Conservation (phyloP, 2,113 vertebrate species). For the Syrmaticus mikado region DNA sequence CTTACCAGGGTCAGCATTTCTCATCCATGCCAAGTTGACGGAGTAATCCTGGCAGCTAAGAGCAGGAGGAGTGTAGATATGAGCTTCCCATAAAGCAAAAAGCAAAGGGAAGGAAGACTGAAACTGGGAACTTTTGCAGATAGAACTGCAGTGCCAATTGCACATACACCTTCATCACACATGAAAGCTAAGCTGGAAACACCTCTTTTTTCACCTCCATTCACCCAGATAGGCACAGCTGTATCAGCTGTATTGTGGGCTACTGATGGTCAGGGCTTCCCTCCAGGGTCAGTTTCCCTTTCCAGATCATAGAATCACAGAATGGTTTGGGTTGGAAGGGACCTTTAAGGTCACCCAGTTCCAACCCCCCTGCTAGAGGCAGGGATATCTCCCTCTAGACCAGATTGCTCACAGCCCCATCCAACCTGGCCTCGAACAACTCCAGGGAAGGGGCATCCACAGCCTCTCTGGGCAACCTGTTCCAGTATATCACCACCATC, state of each 20-base stretch:
- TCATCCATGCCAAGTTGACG: rapidly evolving
- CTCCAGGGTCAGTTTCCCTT: not conserved
- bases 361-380: too few species aligned
- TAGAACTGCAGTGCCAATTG: not conserved
- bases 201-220: not conserved
- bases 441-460: too few species aligned
- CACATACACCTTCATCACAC: rapidly evolving
- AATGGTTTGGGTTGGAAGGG: too few species aligned
- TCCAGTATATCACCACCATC: too few species aligned
- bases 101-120: not conserved
- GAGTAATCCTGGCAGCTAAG: not conserved
- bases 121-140: not conserved
- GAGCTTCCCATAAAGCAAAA: not conserved
- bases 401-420: too few species aligned
- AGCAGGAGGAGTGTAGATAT: not conserved
- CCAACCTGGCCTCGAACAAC: too few species aligned
- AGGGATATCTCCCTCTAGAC: too few species aligned
- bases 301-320: not conserved
- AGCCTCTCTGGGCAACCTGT: too few species aligned
- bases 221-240: not conserved
- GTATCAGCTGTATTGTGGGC: rapidly evolving
- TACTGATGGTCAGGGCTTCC: not conserved
- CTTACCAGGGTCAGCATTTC: rapidly evolving
- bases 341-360: too few species aligned
- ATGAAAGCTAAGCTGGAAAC: not conserved